These are phyloP conservation scores for Epinephelus lanceolatus DNA, from an alignment of 2,113 vertebrate species.

Conservation along the genomic window DNA sequence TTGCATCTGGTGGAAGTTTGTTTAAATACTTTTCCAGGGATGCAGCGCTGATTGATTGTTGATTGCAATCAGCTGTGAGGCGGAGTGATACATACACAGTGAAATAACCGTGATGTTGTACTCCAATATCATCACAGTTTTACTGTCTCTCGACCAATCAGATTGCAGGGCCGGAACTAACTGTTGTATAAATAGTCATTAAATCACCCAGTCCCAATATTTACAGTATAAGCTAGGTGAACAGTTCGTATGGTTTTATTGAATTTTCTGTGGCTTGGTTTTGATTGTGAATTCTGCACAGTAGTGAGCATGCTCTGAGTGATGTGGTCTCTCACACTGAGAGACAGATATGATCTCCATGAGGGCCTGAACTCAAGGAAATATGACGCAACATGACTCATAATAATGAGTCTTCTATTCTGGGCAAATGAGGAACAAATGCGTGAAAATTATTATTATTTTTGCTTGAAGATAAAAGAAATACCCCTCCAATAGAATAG, in stretches of 20 bases:
- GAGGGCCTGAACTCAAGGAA: slow-evolving; percentile 20
- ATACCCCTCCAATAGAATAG: neutral
- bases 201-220: too few relatives aligned
- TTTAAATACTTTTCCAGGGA: too few relatives aligned
- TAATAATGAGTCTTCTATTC: neutral
- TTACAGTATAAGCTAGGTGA: too few relatives aligned
- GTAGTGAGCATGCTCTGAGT: neutral
- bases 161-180: too few relatives aligned
- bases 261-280: neutral
- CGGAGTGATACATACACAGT: too few relatives aligned
- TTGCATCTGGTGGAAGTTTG: too few relatives aligned
- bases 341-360: slow-evolving; percentile 7
- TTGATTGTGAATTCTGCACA: neutral
- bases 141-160: too few relatives aligned
- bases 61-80: too few relatives aligned
- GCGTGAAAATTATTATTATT: neutral
- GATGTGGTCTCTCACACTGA: neutral
- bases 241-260: neutral
- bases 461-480: neutral
- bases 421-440: neutral
- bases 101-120: too few relatives aligned
- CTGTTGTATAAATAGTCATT: too few relatives aligned
- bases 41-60: too few relatives aligned
- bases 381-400: slow-evolving; percentile 9
- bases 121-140: too few relatives aligned